Base-by-base conservation (phyloP, 2,113 vertebrate genomes). In the Perccottus glenii region DNA sequence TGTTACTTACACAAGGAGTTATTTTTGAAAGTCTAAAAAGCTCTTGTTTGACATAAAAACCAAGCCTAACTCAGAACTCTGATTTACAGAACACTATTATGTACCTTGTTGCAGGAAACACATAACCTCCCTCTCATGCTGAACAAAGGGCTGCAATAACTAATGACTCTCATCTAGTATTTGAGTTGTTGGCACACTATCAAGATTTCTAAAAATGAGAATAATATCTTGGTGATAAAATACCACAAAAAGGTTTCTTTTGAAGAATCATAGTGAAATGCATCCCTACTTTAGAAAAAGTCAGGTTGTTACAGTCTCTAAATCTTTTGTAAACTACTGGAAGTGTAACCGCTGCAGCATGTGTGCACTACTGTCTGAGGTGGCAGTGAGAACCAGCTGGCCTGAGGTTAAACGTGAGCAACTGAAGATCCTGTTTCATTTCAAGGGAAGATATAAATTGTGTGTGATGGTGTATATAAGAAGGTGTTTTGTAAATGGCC, bases 351-450 rank as follows among this genome's bases (percentile, higher is more conserved):
- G 46, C 16, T 16, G 62, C 43, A 50, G 47, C 63, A 36, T 67
- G 12, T 73, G 71, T 59, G 43, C 55, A 8, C 70, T 57, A 42
- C 67, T 27, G 71, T 83, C 63, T 67, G 67, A 85, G 50, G 85
- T 64, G 71, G 65, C 48, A 77, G 84, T 60, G 71, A 88, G 81
- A 90, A 91, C 55, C 89, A 88, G 85, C 84, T 89, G 87, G 62
- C 45, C 59, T 4, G 55, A 74, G 78, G 80, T 64, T 69, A 11
- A 61, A 69, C 8, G n/a, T 32, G 68, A 83, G 76, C 11, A 73
- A 2, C 47, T 0, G 19, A 3, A 52, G 75, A 65, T 77, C 75
- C 16, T 9, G 63, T 85, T 79, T 79, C 75, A 65, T 4, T 19
- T 67, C 60, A 15, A 43, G 47, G 50, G 60, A 19, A 56, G 70